phyloP scores from a whole-genome alignment of 2,888 invertebrate species.

The Hypomecis punctinalis region DNA sequence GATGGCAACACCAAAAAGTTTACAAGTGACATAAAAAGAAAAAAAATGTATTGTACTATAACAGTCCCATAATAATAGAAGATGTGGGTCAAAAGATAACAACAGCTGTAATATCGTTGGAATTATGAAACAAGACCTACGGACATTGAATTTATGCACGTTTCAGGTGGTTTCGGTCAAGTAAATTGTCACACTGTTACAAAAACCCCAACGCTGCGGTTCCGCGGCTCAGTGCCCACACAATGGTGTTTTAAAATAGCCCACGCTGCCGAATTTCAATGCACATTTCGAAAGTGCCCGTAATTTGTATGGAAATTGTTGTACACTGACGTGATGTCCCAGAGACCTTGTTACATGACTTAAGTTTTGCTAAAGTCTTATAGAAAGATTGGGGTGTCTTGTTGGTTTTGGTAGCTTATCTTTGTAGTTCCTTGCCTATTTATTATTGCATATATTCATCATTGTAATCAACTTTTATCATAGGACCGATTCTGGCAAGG shows the following conservation, averaged over 20 bases:
- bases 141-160: constrained; percentile 4
- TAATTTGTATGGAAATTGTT: constrained; percentile 79
- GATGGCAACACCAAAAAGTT: too few relatives aligned
- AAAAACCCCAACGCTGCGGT: constrained; percentile 30
- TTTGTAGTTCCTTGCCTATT: too few relatives aligned
- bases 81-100: not conserved
- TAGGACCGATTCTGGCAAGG: too few relatives aligned
- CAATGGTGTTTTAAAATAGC: constrained; percentile 68
- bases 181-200: constrained; percentile 19
- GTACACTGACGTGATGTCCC: constrained; percentile 66
- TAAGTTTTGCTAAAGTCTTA: constrained; percentile 55
- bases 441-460: too few relatives aligned
- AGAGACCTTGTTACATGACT: constrained; percentile 72
- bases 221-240: constrained; percentile 49
- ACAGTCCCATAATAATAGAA: not conserved
- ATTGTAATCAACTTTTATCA: too few relatives aligned
- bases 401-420: constrained; percentile 7
- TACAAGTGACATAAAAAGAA: too few relatives aligned
- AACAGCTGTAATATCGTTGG: not conserved
- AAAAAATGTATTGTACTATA: not conserved
- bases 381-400: constrained; percentile 43
- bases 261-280: constrained; percentile 68
- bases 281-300: constrained; percentile 78
- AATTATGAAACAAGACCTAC: constrained; percentile 6
- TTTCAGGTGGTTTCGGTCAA: constrained; percentile 7